A percentile compares a stretch with the other conserved stretches of the same genome.
These are phyloP conservation scores for Rhizoglyphus robini DNA, from an alignment of 1,140 invertebrate genomes.

Conservation along the genomic window DNA sequence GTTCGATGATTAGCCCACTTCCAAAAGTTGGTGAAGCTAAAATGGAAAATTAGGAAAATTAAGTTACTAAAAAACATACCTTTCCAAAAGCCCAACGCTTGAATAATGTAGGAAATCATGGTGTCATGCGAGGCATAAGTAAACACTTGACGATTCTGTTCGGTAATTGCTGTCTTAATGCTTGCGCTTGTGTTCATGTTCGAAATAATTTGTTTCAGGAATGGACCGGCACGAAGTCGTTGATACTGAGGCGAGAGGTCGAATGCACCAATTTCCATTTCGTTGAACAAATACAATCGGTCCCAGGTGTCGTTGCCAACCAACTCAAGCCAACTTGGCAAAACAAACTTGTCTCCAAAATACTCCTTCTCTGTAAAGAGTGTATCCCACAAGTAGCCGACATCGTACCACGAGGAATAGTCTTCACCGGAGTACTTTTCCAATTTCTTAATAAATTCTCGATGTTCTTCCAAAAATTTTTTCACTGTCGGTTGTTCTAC, in stretches of 20 bases:
- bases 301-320: conserved; percentile 13
- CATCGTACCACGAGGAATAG: neutral
- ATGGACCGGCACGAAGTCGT: neutral
- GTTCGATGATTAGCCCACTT: neutral
- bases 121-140: neutral
- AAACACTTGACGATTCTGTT: neutral
- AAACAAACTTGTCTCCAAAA: neutral
- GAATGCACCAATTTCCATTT: neutral
- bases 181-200: neutral
- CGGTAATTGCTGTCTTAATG: neutral
- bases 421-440: neutral
- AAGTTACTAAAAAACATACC: neutral
- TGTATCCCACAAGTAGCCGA: conserved; percentile 1
- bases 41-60: neutral
- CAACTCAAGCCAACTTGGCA: neutral
- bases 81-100: neutral
- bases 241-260: neutral
- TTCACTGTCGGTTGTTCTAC: neutral
- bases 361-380: neutral
- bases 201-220: neutral
- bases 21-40: neutral
- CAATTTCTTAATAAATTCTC: neutral
- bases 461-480: neutral
- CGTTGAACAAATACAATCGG: neutral
- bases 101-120: neutral